These are phyloP conservation scores for Busseola fusca DNA, from an alignment of 2,888 invertebrate genomes.

Conservation along the genomic window DNA sequence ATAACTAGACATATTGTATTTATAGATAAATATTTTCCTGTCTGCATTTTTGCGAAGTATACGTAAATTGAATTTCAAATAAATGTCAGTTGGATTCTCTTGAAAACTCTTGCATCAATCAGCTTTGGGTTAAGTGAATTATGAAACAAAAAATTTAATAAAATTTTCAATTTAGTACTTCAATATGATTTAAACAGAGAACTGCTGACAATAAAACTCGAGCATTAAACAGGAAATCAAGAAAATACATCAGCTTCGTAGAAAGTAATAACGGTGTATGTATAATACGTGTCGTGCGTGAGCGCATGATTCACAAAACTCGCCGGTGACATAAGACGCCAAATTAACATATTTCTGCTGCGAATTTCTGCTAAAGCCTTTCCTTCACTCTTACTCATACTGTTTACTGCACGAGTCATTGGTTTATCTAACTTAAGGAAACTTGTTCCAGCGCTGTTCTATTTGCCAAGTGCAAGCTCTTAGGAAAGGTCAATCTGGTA, in stretches of 20 bases:
- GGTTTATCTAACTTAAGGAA: slow-evolving; percentile 62
- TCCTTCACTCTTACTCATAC: slow-evolving; percentile 79
- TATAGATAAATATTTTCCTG: slow-evolving; percentile 38
- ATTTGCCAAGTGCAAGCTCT: slow-evolving; percentile 51
- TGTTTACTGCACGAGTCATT: slow-evolving; percentile 67
- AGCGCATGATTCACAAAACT: slow-evolving; percentile 85
- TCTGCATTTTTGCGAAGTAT: slow-evolving; percentile 11
- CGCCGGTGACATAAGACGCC: slow-evolving; percentile 86
- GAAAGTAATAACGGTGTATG: slow-evolving; percentile 87
- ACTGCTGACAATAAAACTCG: slow-evolving; percentile 39
- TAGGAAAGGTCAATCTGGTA: slow-evolving; percentile 42
- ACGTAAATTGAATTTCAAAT: background rate
- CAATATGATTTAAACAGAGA: background rate
- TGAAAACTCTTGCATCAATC: slow-evolving; percentile 1
- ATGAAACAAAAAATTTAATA: background rate
- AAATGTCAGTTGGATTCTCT: background rate
- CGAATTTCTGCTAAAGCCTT: slow-evolving; percentile 76
- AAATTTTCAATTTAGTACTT: background rate
- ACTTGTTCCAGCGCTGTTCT: slow-evolving; percentile 56
- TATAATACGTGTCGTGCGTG: slow-evolving; percentile 73
- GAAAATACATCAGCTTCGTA: slow-evolving; percentile 75
- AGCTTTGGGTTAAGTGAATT: background rate
- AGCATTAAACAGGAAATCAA: slow-evolving; percentile 61
- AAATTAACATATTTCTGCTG: slow-evolving; percentile 84
- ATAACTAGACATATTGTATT: slow-evolving; percentile 31